These are phyloP conservation scores for Linepithema humile DNA, from an alignment of 1,140 invertebrate species.

Conservation along the genomic window DNA sequence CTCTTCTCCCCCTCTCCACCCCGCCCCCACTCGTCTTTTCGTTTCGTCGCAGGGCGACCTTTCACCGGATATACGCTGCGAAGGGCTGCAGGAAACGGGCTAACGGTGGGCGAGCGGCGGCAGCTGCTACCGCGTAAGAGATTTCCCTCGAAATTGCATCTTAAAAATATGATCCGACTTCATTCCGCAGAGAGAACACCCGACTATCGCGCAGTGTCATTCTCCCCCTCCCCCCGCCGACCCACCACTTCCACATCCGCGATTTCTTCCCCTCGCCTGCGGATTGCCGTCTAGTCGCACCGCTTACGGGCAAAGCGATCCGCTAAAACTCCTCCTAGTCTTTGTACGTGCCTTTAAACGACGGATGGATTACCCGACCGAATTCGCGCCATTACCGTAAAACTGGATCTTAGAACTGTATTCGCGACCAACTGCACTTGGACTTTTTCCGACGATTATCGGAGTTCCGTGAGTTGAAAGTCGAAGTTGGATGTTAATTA, in stretches of 20 bases:
- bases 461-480: slow-evolving; percentile 6
- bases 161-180: slow-evolving; percentile 82
- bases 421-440: not conserved
- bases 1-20: not conserved
- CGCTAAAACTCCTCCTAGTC: slow-evolving; percentile 2
- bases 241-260: not conserved
- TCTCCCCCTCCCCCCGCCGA: not conserved
- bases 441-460: slow-evolving; percentile 14
- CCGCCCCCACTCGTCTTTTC: slow-evolving; percentile 21
- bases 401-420: slow-evolving; percentile 11
- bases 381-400: slow-evolving; percentile 35
- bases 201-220: slow-evolving; percentile 48
- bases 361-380: slow-evolving; percentile 20
- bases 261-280: not conserved
- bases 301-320: not conserved
- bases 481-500: not conserved
- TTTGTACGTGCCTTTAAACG: slow-evolving; percentile 31
- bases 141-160: slow-evolving; percentile 81
- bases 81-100: slow-evolving; percentile 47
- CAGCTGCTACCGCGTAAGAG: slow-evolving; percentile 77
- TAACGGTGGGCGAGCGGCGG: slow-evolving; percentile 63
- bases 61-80: slow-evolving; percentile 59
- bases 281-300: not conserved
- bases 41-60: slow-evolving; percentile 52
- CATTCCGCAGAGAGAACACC: slow-evolving; percentile 60